These are phyloP conservation scores for Darevskia mixta DNA, from an alignment of 2,797 vertebrate species.

Conservation along the genomic window DNA sequence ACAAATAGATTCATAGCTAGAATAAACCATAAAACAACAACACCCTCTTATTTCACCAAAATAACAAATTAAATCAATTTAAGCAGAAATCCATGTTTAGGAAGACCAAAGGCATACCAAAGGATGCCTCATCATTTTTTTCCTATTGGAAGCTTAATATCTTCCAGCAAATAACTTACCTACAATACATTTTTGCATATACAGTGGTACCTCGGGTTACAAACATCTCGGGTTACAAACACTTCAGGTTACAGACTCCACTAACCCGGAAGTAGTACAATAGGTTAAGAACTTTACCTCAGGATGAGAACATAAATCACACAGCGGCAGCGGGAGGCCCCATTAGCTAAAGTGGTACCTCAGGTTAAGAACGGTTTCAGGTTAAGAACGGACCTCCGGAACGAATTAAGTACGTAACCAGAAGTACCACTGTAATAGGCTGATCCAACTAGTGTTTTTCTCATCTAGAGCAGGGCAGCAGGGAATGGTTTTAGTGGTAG, in stretches of 20 bases:
- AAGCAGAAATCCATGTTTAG: neutral
- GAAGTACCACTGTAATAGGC: neutral
- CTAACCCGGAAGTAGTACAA: too few species aligned
- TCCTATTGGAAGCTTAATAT: neutral
- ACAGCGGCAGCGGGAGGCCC: too few species aligned
- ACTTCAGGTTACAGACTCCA: too few species aligned
- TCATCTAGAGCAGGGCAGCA: too few species aligned
- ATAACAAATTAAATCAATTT: neutral
- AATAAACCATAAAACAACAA: neutral
- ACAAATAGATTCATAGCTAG: neutral
- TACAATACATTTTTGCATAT: slow-evolving; percentile 21
- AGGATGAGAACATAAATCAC: too few species aligned
- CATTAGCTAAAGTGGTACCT: too few species aligned
- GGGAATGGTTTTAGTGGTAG: neutral
- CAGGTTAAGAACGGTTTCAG: too few species aligned
- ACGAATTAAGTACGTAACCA: too few species aligned
- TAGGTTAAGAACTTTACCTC: too few species aligned
- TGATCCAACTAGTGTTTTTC: neutral
- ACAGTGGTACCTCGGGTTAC: too few species aligned
- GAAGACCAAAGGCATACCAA: neutral
- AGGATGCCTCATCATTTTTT: slow-evolving; percentile 11
- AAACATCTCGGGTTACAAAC: too few species aligned
- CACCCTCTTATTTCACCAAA: neutral
- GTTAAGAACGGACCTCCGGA: too few species aligned
- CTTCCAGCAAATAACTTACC: slow-evolving; percentile 21